These are phyloP conservation scores for Lordiphosa collinella DNA, from an alignment of 1,140 invertebrate species.

Conservation along the genomic window DNA sequence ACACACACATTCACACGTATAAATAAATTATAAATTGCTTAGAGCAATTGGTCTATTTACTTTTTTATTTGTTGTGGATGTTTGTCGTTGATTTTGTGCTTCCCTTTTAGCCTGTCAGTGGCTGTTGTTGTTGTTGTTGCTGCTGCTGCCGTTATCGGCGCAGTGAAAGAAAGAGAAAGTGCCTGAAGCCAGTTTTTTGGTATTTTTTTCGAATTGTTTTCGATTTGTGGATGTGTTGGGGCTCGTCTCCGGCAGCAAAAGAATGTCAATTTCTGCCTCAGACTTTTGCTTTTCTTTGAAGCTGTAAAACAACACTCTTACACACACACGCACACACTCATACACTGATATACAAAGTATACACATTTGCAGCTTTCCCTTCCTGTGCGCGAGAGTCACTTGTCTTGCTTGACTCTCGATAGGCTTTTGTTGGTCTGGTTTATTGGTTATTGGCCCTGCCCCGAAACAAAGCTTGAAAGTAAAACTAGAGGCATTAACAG, in stretches of 20 bases:
- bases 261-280: slow-evolving; percentile 48
- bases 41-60: slow-evolving; percentile 67
- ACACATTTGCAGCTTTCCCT: slow-evolving; percentile 60
- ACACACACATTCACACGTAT: slow-evolving; percentile 18
- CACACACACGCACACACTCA: slow-evolving; percentile 14
- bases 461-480: slow-evolving; percentile 38
- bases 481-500: slow-evolving; percentile 58
- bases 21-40: slow-evolving; percentile 71
- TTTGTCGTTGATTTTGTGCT: slow-evolving; percentile 57
- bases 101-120: slow-evolving; percentile 42
- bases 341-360: slow-evolving; percentile 5
- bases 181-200: slow-evolving; percentile 66
- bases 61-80: slow-evolving; percentile 53
- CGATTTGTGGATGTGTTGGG: slow-evolving; percentile 27
- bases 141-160: slow-evolving; percentile 48
- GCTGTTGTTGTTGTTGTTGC: slow-evolving; percentile 19
- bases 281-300: slow-evolving; percentile 68
- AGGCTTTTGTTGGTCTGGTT: slow-evolving; percentile 42
- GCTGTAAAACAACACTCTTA: slow-evolving; percentile 22
- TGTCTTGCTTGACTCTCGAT: slow-evolving; percentile 26
- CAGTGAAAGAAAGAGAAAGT: slow-evolving; percentile 79
- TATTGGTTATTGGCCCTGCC: slow-evolving; percentile 32
- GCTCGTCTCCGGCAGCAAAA: slow-evolving; percentile 36
- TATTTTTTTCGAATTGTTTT: slow-evolving; percentile 59
- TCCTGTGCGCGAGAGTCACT: slow-evolving; percentile 60